These are phyloP conservation scores for Pherbina coryleti DNA, from an alignment of 2,888 invertebrate species.

Conservation along the genomic window DNA sequence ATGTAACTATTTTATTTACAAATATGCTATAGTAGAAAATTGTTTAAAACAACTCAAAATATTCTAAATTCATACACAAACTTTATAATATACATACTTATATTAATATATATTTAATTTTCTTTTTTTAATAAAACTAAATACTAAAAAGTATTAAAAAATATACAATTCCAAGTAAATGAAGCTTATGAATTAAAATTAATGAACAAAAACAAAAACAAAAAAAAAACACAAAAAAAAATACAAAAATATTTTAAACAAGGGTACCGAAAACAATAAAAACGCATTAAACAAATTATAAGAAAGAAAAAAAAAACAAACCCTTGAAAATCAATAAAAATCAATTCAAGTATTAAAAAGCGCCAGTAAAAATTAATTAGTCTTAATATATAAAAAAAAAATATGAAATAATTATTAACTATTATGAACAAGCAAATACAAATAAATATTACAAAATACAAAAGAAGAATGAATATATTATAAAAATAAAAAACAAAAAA, in stretches of 20 bases:
- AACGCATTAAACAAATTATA: slow-evolving; percentile 38
- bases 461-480: slow-evolving; percentile 29
- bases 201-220: slow-evolving; percentile 11
- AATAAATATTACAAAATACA: slow-evolving; percentile 44
- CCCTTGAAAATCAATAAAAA: slow-evolving; percentile 24
- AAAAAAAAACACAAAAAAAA: slow-evolving; percentile 23
- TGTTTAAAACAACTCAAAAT: slow-evolving; percentile 19
- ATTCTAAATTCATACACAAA: slow-evolving; percentile 29
- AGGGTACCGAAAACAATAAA: slow-evolving; percentile 44
- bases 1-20: neutral
- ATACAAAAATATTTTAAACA: slow-evolving; percentile 53
- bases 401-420: slow-evolving; percentile 25
- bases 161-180: slow-evolving; percentile 37
- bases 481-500: slow-evolving; percentile 31
- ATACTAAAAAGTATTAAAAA: slow-evolving; percentile 30
- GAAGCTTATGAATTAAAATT: slow-evolving; percentile 33
- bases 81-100: neutral
- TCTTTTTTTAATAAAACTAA: slow-evolving; percentile 13
- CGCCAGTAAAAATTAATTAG: slow-evolving; percentile 37
- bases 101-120: slow-evolving; percentile 2
- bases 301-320: slow-evolving; percentile 46
- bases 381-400: slow-evolving; percentile 19
- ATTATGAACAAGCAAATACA: slow-evolving; percentile 43
- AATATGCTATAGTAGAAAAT: neutral
- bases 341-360: slow-evolving; percentile 33